Base-by-base conservation (phyloP, 2,888 invertebrate genomes). In the Peribatodes rhomboidaria region DNA sequence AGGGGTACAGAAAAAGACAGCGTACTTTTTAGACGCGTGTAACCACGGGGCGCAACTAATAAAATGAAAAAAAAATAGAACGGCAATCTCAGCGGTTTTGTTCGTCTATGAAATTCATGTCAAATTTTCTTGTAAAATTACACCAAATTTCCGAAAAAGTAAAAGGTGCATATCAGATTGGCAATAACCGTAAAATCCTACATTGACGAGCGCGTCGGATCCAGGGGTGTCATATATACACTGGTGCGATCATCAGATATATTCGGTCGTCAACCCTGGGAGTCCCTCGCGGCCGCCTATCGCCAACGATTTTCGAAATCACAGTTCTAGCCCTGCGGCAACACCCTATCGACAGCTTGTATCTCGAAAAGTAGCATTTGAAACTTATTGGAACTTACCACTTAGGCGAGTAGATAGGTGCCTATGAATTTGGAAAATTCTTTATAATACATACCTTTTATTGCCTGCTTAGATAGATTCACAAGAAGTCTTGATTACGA, bases 221-320 rank as follows among this genome's bases (percentile, higher is more conserved):
- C 62, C 46, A 61, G 62, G 67, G 70, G 66, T 67, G 59, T 65
- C 69, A 66, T 61, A n/a, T n/a, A n/a, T n/a, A 52, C 54, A 22
- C 53, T 42, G 49, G 42, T 42, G 49, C 69, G 73, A 77, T 75
- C 76, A 70, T 75, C 77, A 75, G 80, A 78, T 78, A 77, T 70
- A 71, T 60, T 53, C 79, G 78, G 79, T 77, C 80, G 78, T 77
- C 80, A 79, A 77, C 80, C 81, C 72, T 50, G 57, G 75, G 72
- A 68, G 67, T 74, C 76, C 78, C 77, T 77, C 37, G 64, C 54
- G 65, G 73, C 69, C 77, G 74, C 75, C 74, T 76, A 76, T 77
- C 73, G 59, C 67, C 49, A 65, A 47, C 71, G 67, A 73, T 70
- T 66, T 65, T 67, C 60, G 62, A 61, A 70, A 71, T 72, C 69